Evolutionary conservation across 92 coral and sea anemone genomes (phyloP), one percentile per base, ranked within the genome.

Genomic region (Epizoanthus scotinus): DNA sequence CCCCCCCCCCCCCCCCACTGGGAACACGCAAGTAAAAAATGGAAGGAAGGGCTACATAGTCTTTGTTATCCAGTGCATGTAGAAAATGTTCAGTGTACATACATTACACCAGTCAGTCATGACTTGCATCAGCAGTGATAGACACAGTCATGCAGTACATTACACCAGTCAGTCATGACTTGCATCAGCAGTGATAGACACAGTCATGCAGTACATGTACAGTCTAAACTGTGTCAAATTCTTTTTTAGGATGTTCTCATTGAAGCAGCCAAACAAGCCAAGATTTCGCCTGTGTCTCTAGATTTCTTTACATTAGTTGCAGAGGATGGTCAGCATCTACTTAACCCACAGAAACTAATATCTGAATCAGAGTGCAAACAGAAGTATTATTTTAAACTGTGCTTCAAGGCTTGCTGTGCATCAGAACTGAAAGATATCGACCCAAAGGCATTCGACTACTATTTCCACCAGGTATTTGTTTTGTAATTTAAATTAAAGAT

Each of bases 251-350:
- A 95, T 82, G 91, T 95, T 21, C 94, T 97, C 67, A 85, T 85
- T 42, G 89, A 91, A 54, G 94, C 91, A 29, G 96, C 96, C 18
- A 55, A 80, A 53, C 50, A 60, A 50, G 81, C 88, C 15, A 70
- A 77, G 22, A 89, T 95, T 17, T 88, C 91, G 10, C 97, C 94
- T 34, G 75, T 91, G 13, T 85, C 87, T 27, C 71, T 95, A 60
- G 98, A 94, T 56, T 93, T 95, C 71, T 95, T 95, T 67, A 89
- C 98, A 9, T 83, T 95, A 12, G 94, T 95, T 63, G 71, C 98
- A 63, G 89, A 82, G 64, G 91, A 94, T 61, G 86, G 90, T 29
- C 71, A 87, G 18, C 84, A 84, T 60, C 80, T 82, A 49, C 88
- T 95, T 1, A 93, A 91, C 52, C 92, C 89, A 3, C 84, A 93